phyloP scores from a whole-genome alignment of 2,888 invertebrate genomes.

The Pantelozetes paolii region DNA sequence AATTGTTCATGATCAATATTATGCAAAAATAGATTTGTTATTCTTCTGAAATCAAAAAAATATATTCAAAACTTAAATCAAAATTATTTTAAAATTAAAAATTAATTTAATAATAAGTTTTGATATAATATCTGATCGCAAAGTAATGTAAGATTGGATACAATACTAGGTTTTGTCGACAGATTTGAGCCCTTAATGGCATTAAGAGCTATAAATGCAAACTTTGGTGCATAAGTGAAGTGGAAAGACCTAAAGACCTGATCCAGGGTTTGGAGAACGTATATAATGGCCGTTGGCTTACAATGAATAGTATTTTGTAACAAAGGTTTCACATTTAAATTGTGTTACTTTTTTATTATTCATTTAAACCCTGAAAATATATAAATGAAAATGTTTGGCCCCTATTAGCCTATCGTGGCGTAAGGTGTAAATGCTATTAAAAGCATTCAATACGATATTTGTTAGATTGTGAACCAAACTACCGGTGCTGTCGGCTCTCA shows the following conservation, averaged over 20 bases:
- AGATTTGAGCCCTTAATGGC: conserved; percentile 35
- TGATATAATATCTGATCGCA: neutral
- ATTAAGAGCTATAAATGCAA: conserved; percentile 30
- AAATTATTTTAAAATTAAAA: no score
- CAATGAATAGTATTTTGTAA: conserved; percentile 23
- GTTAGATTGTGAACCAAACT: no score
- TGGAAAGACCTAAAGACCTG: conserved; percentile 27
- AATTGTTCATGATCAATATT: no score
- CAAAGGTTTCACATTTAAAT: conserved; percentile 21
- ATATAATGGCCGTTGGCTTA: conserved; percentile 7
- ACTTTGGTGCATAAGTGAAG: conserved; percentile 5
- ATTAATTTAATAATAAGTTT: no score
- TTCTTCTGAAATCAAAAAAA: no score
- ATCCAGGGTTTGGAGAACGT: neutral
- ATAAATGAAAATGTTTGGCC: conserved; percentile 21
- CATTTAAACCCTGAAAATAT: conserved; percentile 8
- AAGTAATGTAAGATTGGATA: neutral
- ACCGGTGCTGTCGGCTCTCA: neutral
- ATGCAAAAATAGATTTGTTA: no score
- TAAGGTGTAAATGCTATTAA: conserved; percentile 33
- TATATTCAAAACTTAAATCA: no score
- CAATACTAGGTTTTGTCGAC: conserved; percentile 24
- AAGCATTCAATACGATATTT: conserved; percentile 9
- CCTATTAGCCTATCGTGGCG: conserved; percentile 24
- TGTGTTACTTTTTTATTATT: conserved; percentile 35